phyloP scores from a whole-genome alignment of 2,113 vertebrate genomes.

The Tyrannus savana region DNA sequence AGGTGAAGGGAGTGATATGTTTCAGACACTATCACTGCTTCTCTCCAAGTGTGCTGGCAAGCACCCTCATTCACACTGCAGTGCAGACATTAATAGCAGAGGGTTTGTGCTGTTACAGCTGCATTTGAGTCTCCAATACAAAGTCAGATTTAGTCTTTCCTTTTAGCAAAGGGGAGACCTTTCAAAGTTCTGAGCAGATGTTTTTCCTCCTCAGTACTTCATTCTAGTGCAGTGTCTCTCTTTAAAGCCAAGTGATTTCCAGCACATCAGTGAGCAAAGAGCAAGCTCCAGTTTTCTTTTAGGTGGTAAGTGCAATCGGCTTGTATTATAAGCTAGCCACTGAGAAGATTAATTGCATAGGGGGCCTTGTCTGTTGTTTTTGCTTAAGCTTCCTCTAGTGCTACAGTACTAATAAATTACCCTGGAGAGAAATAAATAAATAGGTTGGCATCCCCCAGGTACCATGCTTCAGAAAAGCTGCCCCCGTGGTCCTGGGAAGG shows the following conservation, averaged over 20 bases:
- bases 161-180: background rate
- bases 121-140: background rate
- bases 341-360: constrained; percentile 40
- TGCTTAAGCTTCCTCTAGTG: constrained; percentile 41
- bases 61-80: accelerated
- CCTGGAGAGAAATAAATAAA: constrained; percentile 74
- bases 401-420: constrained; percentile 68
- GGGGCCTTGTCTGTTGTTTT: background rate
- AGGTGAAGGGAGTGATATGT: background rate
- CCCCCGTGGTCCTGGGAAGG: background rate
- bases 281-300: background rate
- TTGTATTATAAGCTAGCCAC: background rate
- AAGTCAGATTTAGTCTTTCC: background rate
- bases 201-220: background rate
- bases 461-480: constrained; percentile 9
- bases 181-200: background rate
- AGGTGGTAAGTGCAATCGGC: constrained; percentile 26
- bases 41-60: background rate
- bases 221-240: background rate
- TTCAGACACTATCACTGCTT: background rate
- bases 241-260: background rate
- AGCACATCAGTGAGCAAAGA: background rate
- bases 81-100: background rate
- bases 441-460: constrained; percentile 50
- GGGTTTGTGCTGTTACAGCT: background rate